Percentiles rank a stretch among this genome's conserved stretches.
These are phyloP conservation scores for Trichacis sp. DNA, from an alignment of 2,888 invertebrate species.

Conservation along the genomic window DNA sequence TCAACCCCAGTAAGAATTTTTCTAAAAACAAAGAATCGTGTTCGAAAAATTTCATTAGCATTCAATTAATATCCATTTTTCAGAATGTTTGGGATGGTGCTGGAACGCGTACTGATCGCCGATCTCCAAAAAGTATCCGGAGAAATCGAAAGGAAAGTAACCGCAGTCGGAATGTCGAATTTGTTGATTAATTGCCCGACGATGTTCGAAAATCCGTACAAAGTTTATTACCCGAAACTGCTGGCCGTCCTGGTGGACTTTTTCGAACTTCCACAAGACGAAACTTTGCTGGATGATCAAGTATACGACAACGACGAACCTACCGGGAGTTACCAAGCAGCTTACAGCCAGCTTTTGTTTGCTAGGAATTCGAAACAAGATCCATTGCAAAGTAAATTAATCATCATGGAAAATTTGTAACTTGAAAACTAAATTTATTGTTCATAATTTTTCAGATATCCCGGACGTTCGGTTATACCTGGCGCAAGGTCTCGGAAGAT, in stretches of 20 bases:
- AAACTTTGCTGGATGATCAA: constrained; percentile 85
- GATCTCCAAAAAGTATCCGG: constrained; percentile 91
- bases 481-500: constrained; percentile 79
- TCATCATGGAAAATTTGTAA: too few species aligned
- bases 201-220: constrained; percentile 78
- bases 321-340: constrained; percentile 83
- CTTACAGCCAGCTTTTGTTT: constrained; percentile 89
- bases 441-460: constrained; percentile 71
- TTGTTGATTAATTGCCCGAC: constrained; percentile 83
- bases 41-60: too few species aligned
- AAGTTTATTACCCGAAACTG: constrained; percentile 58
- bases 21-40: too few species aligned
- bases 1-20: constrained; percentile 79
- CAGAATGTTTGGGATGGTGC: constrained; percentile 96
- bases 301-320: constrained; percentile 88
- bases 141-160: constrained; percentile 86
- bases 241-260: constrained; percentile 77
- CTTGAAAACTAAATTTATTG: too few species aligned
- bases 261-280: constrained; percentile 91
- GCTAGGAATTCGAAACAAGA: constrained; percentile 83
- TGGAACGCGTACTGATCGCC: constrained; percentile 87
- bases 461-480: constrained; percentile 81
- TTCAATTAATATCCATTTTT: too few species aligned
- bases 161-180: constrained; percentile 89
- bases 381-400: constrained; percentile 77